phyloP scores from a whole-genome alignment of 2,113 vertebrate genomes.

The Barbus barbus region DNA sequence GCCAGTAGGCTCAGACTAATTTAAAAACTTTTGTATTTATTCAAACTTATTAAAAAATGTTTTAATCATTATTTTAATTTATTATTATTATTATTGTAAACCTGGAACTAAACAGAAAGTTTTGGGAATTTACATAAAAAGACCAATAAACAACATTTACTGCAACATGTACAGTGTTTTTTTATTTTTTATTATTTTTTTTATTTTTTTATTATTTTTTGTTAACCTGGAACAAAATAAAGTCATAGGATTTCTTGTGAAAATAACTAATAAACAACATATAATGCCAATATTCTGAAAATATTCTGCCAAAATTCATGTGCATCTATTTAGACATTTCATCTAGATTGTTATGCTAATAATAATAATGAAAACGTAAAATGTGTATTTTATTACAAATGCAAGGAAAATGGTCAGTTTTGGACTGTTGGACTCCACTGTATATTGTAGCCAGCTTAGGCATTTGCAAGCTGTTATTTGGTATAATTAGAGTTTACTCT shows the following conservation, averaged over 20 bases:
- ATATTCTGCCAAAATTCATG: too few relatives aligned
- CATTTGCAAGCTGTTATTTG: slow-evolving; percentile 17
- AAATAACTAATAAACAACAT: too few relatives aligned
- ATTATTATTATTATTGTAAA: neutral
- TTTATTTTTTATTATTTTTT: too few relatives aligned
- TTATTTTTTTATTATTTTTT: neutral
- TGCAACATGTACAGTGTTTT: too few relatives aligned
- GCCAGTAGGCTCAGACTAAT: neutral
- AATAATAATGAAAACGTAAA: neutral
- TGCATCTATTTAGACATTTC: too few relatives aligned
- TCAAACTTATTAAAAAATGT: neutral
- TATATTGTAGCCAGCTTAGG: neutral
- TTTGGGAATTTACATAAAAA: too few relatives aligned
- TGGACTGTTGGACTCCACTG: neutral
- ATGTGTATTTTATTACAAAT: neutral
- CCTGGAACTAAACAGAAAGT: neutral
- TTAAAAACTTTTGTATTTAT: neutral
- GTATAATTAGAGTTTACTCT: neutral
- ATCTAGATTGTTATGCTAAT: neutral
- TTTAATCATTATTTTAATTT: neutral
- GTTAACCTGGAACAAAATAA: neutral
- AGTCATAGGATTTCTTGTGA: neutral
- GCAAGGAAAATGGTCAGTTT: neutral
- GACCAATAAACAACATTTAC: too few relatives aligned
- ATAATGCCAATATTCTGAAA: too few relatives aligned